Base-by-base conservation (phyloP, 2,888 invertebrate genomes). In the Archips crataeganus region DNA sequence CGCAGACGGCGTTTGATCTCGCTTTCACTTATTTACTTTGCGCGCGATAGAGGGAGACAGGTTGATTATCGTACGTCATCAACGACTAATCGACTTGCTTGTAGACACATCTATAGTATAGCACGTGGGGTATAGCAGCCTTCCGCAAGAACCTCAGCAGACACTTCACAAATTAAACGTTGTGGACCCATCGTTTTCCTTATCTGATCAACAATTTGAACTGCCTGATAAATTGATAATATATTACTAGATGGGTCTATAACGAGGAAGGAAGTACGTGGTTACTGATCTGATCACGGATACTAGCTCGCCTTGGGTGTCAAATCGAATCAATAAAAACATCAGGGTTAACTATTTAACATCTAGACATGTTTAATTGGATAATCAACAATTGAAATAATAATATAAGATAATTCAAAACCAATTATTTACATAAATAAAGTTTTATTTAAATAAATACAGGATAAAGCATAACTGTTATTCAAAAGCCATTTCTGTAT, bases 1-100 rank as follows among this genome's bases (percentile, higher is more conserved):
- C 90, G 90, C 88, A 85, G 83, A 85, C 85, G 79, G 79, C 76
- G 73, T 70, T 75, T 84, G 81, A 76, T 90, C 90, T 89, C 88
- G 84, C 87, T 89, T 88, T 87, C 86, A 85, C 88, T 80, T 82
- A 64, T 75, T 60, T 47, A 75, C 66, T 73, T 74, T 71, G 34
- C 59, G 74, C 68, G 75, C 71, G 86, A 77, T 64, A 62, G 85
- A 90, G 77, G 76, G 86, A 79, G 87, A 90, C 80, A 80, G 78
- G 77, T 34, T 60, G 64, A 75, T 80, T 78, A 75, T 68, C 60
- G 71, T 82, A 87, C 85, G 87, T 87, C 86, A 89, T 82, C 81
- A 83, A 83, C 81, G 82, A 84, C 84, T 86, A 80, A 84, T 84
- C 85, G 82, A 83, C 79, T 84, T 78, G 83, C 79, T 83, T 83